These are phyloP conservation scores for Tetrao urogallus DNA, from an alignment of 2,113 vertebrate species.

Conservation along the genomic window DNA sequence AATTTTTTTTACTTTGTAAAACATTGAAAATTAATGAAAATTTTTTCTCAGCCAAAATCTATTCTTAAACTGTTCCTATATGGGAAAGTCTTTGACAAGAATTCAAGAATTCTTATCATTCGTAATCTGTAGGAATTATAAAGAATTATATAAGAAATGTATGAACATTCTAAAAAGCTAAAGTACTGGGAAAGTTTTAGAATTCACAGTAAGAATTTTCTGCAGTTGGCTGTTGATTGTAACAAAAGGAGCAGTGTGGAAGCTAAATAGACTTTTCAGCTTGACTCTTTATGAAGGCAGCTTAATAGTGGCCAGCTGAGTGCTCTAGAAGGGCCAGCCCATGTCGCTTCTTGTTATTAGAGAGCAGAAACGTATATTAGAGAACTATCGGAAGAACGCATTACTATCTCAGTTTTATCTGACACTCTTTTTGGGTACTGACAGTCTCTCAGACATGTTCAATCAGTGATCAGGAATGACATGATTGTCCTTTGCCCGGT, in stretches of 20 bases:
- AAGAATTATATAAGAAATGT: background rate
- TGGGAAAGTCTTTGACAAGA: background rate
- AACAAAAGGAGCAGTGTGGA: background rate
- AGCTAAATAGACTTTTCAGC: background rate
- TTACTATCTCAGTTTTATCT: background rate
- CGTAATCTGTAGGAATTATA: background rate
- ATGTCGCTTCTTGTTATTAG: background rate
- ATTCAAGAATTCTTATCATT: background rate
- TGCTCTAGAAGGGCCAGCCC: background rate
- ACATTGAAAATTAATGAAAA: background rate
- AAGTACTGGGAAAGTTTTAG: background rate
- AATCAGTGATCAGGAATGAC: background rate
- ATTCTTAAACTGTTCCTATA: background rate
- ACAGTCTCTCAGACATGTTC: background rate
- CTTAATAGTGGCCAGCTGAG: background rate
- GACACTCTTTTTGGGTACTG: background rate
- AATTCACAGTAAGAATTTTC: background rate
- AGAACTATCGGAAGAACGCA: background rate
- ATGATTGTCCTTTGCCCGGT: background rate
- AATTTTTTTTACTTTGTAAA: background rate
- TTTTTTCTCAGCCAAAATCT: background rate
- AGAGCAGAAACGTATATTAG: background rate
- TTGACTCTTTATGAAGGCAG: background rate
- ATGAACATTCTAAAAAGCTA: background rate
- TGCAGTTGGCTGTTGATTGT: background rate